A percentile compares a stretch with the other conserved stretches of the same genome.
phyloP scores from a whole-genome alignment of 2,888 invertebrate genomes.

The Synanthedon tipuliformis region DNA sequence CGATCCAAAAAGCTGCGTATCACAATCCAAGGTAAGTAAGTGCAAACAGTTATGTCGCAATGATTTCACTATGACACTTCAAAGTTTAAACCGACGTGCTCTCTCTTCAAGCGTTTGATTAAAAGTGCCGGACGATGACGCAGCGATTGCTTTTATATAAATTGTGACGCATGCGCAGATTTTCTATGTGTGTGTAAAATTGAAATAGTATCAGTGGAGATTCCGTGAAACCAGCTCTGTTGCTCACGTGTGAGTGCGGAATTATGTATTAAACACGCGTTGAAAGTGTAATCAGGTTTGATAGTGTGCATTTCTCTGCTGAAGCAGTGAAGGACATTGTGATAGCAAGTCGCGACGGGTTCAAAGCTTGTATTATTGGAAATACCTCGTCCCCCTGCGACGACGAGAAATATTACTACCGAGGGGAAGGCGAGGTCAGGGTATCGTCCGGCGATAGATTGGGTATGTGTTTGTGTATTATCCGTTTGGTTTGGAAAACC shows the following conservation, averaged over 20 bases:
- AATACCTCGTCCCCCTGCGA: constrained; percentile 17
- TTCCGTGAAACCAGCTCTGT: constrained; percentile 45
- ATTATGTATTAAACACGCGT: constrained; percentile 4
- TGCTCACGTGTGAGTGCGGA: constrained; percentile 21
- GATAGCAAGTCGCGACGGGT: constrained; percentile 36
- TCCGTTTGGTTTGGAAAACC: constrained; percentile 22
- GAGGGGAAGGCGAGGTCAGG: not conserved
- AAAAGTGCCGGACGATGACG: constrained; percentile 32
- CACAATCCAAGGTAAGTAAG: too few species aligned
- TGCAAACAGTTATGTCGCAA: constrained; percentile 50
- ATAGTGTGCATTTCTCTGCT: constrained; percentile 16
- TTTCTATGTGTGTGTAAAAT: constrained; percentile 34
- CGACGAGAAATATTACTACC: not conserved
- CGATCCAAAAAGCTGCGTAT: constrained; percentile 7
- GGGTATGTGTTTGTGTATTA: constrained; percentile 17
- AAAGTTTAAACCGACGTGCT: constrained; percentile 28
- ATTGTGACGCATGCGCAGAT: constrained; percentile 23
- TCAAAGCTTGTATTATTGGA: constrained; percentile 7
- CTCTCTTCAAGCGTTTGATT: constrained; percentile 23
- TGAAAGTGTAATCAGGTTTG: constrained; percentile 7
- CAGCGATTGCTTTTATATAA: constrained; percentile 22
- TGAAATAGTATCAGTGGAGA: constrained; percentile 27
- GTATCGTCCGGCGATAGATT: constrained; percentile 15
- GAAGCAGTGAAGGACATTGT: constrained; percentile 12
- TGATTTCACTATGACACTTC: constrained; percentile 50